A percentile compares a stretch with the other conserved stretches of the same genome.
Conservation (phyloP, 2,797 vertebrate species). For the Danio kyathit region DNA sequence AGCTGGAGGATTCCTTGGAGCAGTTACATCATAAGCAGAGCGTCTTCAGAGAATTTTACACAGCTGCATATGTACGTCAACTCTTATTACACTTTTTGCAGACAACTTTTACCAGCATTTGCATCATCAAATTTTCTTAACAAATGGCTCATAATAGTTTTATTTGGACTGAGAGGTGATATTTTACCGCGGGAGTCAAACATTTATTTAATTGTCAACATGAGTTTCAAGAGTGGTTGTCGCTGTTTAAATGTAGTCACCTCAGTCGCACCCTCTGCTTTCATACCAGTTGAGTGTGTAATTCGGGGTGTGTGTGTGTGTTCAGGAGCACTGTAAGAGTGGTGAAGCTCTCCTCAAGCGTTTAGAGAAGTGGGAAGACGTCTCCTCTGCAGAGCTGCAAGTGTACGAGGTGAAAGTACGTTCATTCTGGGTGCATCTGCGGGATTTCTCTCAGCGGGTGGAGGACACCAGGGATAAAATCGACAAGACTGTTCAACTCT, state of each 20-base stretch:
- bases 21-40: conserved; percentile 79
- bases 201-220: conserved; percentile 30
- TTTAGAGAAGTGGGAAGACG: conserved; percentile 81
- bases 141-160: neutral
- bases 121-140: neutral
- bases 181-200: conserved; percentile 26
- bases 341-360: conserved; percentile 83
- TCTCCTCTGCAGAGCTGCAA: conserved; percentile 77
- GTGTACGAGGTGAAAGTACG: conserved; percentile 79
- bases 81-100: neutral
- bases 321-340: conserved; percentile 80
- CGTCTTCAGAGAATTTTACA: conserved; percentile 86
- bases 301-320: conserved; percentile 29
- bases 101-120: neutral
- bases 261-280: conserved; percentile 20
- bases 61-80: conserved; percentile 76
- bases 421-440: conserved; percentile 79
- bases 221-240: conserved; percentile 8
- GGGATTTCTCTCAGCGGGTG: conserved; percentile 85
- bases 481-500: conserved; percentile 81
- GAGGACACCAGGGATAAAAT: conserved; percentile 78
- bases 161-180: neutral
- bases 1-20: conserved; percentile 85
- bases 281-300: conserved; percentile 17
- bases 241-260: conserved; percentile 21